Percentiles rank a stretch among this genome's conserved stretches.
Conservation (phyloP, 2,888 invertebrate genomes). For the Tetranychus piercei region DNA sequence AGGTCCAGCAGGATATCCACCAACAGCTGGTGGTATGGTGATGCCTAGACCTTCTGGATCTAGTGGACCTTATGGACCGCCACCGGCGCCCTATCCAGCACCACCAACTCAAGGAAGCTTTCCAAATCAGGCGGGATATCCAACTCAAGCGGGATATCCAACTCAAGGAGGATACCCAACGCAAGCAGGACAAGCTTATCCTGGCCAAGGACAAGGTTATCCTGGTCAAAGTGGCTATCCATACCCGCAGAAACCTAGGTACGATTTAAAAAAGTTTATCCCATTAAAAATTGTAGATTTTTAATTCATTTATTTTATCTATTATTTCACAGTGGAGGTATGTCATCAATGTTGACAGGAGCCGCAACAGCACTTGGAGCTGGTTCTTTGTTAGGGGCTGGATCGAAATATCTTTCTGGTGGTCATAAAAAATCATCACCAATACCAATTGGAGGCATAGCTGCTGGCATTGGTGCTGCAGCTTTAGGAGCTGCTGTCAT, state of each 20-base stretch:
- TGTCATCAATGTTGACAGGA: neutral
- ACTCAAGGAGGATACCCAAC: slow-evolving; percentile 6
- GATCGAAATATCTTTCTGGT: neutral
- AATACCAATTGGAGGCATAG: slow-evolving; percentile 19
- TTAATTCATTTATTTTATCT: neutral
- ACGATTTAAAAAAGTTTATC: neutral
- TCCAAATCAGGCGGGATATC: slow-evolving; percentile 1
- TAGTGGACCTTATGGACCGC: slow-evolving; percentile 14
- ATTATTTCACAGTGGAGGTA: neutral
- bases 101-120: slow-evolving; percentile 3
- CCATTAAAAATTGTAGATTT: neutral
- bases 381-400: neutral
- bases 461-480: slow-evolving; percentile 23
- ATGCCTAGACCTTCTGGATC: neutral
- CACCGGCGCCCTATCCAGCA: slow-evolving; percentile 9
- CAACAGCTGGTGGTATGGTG: neutral
- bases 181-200: slow-evolving; percentile 8
- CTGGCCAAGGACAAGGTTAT: slow-evolving; percentile 9
- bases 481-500: slow-evolving; percentile 26
- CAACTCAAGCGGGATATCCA: neutral
- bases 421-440: slow-evolving; percentile 16
- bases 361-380: neutral
- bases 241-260: slow-evolving; percentile 14
- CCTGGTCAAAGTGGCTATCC: slow-evolving; percentile 10
- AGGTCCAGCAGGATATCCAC: slow-evolving; percentile 6